A percentile compares a stretch with the other conserved stretches of the same genome.
phyloP scores from a whole-genome alignment of 1,140 invertebrate genomes.

The Tigriopus japonicus region DNA sequence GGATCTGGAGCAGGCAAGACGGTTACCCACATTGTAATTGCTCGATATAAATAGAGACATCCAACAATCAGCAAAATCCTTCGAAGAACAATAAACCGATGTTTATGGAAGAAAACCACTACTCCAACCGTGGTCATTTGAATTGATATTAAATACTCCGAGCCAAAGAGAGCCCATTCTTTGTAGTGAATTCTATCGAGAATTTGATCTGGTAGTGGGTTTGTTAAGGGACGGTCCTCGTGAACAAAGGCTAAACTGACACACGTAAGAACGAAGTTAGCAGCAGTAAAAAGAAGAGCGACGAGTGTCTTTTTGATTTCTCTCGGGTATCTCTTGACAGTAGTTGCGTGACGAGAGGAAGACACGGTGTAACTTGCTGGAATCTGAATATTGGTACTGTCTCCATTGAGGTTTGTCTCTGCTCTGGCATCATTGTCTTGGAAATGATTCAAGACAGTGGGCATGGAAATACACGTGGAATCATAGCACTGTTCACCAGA shows the following conservation, averaged over 20 bases:
- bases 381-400: too few species aligned
- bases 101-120: constrained; percentile 43
- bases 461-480: too few species aligned
- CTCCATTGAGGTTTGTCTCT: too few species aligned
- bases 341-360: neutral
- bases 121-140: constrained; percentile 47
- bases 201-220: constrained; percentile 56
- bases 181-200: constrained; percentile 46
- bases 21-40: constrained; percentile 72
- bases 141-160: constrained; percentile 65
- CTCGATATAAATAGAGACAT: constrained; percentile 62
- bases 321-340: constrained; percentile 5
- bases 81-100: constrained; percentile 53
- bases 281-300: constrained; percentile 24
- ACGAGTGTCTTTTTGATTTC: constrained; percentile 18
- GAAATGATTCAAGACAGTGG: too few species aligned
- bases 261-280: constrained; percentile 25
- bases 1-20: constrained; percentile 59
- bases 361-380: too few species aligned
- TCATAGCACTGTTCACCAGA: too few species aligned
- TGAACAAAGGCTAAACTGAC: constrained; percentile 56
- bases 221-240: constrained; percentile 55
- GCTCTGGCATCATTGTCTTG: too few species aligned
- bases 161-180: constrained; percentile 58
- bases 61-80: constrained; percentile 61